Evolutionary conservation across 2,113 vertebrate genomes (phyloP).

Genomic region (Cnemophilus loriae): DNA sequence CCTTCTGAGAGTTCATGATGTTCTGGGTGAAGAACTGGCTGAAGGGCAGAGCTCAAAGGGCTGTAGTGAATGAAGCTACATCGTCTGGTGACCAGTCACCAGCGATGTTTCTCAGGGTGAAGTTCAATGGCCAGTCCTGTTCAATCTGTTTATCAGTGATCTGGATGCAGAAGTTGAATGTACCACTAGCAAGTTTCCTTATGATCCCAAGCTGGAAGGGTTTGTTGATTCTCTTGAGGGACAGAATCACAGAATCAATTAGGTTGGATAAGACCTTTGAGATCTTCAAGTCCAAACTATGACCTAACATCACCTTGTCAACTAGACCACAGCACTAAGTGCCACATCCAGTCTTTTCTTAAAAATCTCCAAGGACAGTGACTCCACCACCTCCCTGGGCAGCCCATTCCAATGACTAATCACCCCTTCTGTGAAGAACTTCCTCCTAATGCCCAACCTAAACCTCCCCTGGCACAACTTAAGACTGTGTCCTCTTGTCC

Average conservation of each 20-base stretch:
- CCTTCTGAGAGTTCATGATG: rapidly evolving
- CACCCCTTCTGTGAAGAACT: background rate
- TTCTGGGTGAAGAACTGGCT: background rate
- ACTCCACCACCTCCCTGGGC: background rate
- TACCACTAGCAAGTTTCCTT: background rate
- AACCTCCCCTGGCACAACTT: background rate
- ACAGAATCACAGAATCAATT: background rate
- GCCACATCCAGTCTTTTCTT: background rate
- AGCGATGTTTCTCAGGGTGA: rapidly evolving
- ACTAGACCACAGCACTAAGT: background rate
- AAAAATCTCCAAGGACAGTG: background rate
- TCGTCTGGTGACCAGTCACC: rapidly evolving
- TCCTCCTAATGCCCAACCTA: background rate
- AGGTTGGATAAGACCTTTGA: background rate
- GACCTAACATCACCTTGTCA: background rate
- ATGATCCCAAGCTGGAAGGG: background rate
- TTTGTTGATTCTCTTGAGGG: background rate
- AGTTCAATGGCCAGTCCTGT: background rate
- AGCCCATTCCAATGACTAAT: background rate
- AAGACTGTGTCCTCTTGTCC: background rate
- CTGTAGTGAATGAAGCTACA: background rate
- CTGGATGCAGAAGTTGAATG: background rate
- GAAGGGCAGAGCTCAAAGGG: background rate
- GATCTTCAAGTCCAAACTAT: background rate
- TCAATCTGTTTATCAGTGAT: background rate